phyloP scores from a whole-genome alignment of 2,113 vertebrate species.

The Gallinago media region DNA sequence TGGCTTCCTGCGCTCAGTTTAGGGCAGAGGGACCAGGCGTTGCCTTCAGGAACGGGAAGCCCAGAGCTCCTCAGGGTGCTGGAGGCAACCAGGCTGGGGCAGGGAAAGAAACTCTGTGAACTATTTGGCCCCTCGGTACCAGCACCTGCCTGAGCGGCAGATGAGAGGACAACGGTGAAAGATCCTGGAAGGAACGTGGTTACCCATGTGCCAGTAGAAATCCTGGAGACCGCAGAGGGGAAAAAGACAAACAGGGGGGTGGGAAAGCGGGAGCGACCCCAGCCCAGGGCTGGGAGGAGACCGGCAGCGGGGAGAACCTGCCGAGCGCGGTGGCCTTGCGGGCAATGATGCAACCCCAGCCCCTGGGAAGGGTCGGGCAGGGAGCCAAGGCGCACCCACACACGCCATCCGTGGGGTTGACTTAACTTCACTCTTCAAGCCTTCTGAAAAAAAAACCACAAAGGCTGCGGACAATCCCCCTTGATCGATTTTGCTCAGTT shows the following conservation, averaged over 20 bases:
- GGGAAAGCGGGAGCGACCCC: background rate
- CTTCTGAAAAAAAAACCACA: too few relatives aligned
- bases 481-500: background rate
- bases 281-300: accelerated
- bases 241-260: accelerated
- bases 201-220: background rate
- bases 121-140: background rate
- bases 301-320: background rate
- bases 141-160: background rate
- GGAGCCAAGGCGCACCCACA: background rate
- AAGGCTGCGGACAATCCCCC: too few relatives aligned
- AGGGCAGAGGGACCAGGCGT: background rate
- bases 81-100: background rate
- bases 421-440: background rate
- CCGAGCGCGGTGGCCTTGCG: background rate
- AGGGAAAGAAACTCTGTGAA: background rate
- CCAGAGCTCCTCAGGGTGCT: background rate
- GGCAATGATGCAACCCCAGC: background rate
- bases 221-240: background rate
- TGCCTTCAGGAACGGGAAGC: accelerated
- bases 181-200: background rate
- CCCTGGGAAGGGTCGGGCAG: background rate
- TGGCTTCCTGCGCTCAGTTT: background rate
- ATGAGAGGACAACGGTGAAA: background rate
- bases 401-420: background rate